Conservation (phyloP, 2,113 vertebrate genomes). For the Terrapene triunguis region DNA sequence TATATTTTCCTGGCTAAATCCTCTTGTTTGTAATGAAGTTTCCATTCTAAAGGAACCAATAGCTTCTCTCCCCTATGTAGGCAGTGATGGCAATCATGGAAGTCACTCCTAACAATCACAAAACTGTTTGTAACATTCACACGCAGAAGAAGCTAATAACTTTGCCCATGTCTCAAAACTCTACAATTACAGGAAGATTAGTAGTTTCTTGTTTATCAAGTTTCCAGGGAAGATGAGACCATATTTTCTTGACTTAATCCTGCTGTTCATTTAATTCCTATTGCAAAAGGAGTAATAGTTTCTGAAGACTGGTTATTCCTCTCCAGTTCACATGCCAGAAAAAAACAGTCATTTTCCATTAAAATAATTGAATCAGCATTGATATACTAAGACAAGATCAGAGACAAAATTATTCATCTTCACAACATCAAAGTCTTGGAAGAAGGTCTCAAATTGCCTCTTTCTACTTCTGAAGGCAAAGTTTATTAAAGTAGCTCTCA, state of each 20-base stretch:
- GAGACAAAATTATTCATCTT: accelerated
- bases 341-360: accelerated
- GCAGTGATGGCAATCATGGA: neutral
- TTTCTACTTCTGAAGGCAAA: neutral
- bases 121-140: neutral
- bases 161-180: neutral
- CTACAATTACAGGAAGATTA: neutral
- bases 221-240: accelerated
- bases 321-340: neutral
- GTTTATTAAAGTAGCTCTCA: neutral
- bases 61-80: neutral
- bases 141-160: neutral
- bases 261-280: neutral
- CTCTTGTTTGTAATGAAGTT: neutral
- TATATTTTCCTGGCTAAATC: neutral
- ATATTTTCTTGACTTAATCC: accelerated
- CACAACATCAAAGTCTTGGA: neutral
- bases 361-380: accelerated
- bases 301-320: neutral
- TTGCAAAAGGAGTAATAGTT: accelerated
- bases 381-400: neutral
- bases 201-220: neutral
- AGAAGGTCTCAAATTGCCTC: neutral
- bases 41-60: neutral
- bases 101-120: neutral